A percentile compares a stretch with the other conserved stretches of the same genome.
Evolutionary conservation across 1,140 invertebrate species (phyloP).

Genomic region (Heliconius congener): DNA sequence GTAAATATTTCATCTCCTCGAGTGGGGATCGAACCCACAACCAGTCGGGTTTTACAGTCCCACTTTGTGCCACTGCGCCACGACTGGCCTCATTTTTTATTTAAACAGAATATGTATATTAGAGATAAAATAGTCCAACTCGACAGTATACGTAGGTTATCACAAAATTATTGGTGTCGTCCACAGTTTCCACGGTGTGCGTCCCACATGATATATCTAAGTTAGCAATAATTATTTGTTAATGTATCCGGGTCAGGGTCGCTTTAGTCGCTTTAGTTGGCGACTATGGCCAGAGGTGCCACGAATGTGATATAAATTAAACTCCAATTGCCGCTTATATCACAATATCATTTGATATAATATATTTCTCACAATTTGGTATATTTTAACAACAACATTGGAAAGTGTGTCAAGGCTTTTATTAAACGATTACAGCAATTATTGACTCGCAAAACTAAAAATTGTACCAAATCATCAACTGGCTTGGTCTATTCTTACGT

Average conservation of each 20-base stretch:
- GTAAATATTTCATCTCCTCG: too few relatives aligned
- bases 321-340: neutral
- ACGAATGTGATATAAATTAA: constrained; percentile 7
- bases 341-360: neutral
- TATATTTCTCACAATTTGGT: neutral
- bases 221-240: constrained; percentile 20
- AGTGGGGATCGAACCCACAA: too few relatives aligned
- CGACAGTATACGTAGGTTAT: neutral
- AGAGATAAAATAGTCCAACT: neutral
- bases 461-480: constrained; percentile 1
- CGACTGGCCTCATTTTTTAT: neutral
- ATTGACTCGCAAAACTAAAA: constrained; percentile 20
- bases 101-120: constrained; percentile 3
- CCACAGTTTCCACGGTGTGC: constrained; percentile 2
- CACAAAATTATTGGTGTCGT: neutral
- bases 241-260: constrained; percentile 23
- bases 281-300: constrained; percentile 1
- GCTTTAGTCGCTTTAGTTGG: neutral
- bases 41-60: too few relatives aligned
- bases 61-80: too few relatives aligned
- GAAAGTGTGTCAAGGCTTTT: constrained; percentile 30
- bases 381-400: constrained; percentile 22
- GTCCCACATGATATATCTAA: constrained; percentile 19
- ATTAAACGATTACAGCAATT: constrained; percentile 26
- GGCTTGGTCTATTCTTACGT: neutral